Evolutionary conservation across 2,797 vertebrate genomes (phyloP).

Genomic region (Hoplostethus mediterraneus): DNA sequence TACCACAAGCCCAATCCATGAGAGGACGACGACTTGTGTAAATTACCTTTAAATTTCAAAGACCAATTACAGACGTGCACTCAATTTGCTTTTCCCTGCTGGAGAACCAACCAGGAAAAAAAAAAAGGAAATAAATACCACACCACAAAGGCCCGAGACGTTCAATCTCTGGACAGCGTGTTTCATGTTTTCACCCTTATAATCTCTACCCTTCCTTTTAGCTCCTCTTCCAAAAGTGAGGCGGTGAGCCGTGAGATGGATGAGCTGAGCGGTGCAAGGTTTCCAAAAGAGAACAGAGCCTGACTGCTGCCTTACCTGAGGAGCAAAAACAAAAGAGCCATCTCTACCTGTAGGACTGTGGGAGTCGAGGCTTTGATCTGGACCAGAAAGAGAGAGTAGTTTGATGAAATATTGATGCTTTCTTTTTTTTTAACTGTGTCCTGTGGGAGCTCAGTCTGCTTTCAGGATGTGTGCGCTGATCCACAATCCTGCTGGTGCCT

Average conservation of each 20-base stretch:
- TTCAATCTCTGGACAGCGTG: constrained; percentile 67
- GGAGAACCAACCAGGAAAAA: constrained; percentile 8
- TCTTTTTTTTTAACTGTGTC: constrained; percentile 82
- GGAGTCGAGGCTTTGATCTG: constrained; percentile 83
- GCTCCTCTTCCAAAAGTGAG: constrained; percentile 52
- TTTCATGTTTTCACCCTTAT: constrained; percentile 66
- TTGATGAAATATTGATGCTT: constrained; percentile 88
- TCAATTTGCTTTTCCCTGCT: constrained; percentile 35
- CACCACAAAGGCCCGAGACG: constrained; percentile 52
- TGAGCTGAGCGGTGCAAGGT: constrained; percentile 62
- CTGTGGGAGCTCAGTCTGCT: constrained; percentile 79
- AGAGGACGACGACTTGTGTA: background rate
- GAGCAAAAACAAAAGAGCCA: constrained; percentile 82
- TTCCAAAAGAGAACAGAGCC: constrained; percentile 71
- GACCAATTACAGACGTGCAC: constrained; percentile 31
- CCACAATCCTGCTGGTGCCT: constrained; percentile 58
- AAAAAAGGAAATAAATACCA: constrained; percentile 52
- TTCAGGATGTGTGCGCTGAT: constrained; percentile 73
- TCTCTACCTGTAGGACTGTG: constrained; percentile 83
- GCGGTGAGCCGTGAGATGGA: constrained; percentile 64
- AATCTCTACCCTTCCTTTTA: constrained; percentile 55
- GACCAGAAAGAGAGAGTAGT: constrained; percentile 83
- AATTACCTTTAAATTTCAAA: constrained; percentile 12
- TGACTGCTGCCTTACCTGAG: constrained; percentile 80
- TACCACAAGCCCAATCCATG: background rate